Evolutionary conservation across 2,888 invertebrate genomes (phyloP).

Genomic region (Pristionchus mayeri): DNA sequence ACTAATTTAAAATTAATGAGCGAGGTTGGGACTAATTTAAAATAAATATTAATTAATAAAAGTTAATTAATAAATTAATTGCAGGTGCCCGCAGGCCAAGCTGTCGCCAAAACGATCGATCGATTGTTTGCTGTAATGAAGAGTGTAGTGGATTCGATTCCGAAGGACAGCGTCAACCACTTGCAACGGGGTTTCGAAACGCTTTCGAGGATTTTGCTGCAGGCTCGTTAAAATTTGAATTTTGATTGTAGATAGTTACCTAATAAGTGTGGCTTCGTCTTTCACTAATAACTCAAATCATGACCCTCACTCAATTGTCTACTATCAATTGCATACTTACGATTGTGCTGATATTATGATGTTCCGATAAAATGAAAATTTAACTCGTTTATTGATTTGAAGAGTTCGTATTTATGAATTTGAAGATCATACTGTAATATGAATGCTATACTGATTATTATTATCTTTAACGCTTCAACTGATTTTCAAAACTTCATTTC

Average conservation of each 20-base stretch:
- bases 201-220: slow-evolving; percentile 32
- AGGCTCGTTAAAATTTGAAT: background rate
- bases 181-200: slow-evolving; percentile 33
- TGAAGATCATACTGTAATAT: background rate
- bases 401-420: no score
- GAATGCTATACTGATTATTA: background rate
- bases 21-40: background rate
- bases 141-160: background rate
- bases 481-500: slow-evolving; percentile 16
- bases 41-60: no score
- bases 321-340: background rate
- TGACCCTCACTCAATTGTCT: background rate
- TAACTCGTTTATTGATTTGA: no score
- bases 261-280: slow-evolving; percentile 21
- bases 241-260: background rate
- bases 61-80: background rate
- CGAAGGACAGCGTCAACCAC: background rate
- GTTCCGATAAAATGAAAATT: no score
- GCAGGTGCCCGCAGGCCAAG: slow-evolving; percentile 5
- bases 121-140: slow-evolving; percentile 9
- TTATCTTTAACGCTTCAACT: background rate
- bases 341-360: no score
- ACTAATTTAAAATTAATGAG: background rate
- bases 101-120: slow-evolving; percentile 11
- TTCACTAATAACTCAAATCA: slow-evolving; percentile 6